Evolutionary conservation across 2,113 vertebrate genomes (phyloP).

Genomic region (Channa maculata): DNA sequence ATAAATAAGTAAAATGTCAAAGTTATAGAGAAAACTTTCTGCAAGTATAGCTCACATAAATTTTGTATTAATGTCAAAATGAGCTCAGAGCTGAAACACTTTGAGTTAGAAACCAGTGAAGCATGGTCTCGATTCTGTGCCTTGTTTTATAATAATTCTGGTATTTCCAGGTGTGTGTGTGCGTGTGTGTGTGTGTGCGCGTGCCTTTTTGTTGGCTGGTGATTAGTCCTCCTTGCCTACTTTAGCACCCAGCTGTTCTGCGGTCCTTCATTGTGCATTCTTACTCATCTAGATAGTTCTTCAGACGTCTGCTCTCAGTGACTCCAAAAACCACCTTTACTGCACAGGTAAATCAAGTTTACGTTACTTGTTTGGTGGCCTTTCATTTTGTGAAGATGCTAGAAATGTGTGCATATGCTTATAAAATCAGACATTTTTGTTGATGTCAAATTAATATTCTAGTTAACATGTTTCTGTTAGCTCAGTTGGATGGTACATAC

Average conservation of each 20-base stretch:
- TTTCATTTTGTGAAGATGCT: background rate
- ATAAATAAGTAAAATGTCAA: constrained; percentile 3
- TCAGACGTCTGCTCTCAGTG: constrained; percentile 55
- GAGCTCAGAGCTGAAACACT: background rate
- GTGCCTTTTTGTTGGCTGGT: constrained; percentile 30
- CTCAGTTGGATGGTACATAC: background rate
- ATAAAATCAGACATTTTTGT: background rate
- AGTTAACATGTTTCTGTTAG: background rate
- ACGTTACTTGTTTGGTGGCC: background rate
- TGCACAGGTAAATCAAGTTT: background rate
- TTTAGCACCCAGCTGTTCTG: constrained; percentile 49
- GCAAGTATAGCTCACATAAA: background rate
- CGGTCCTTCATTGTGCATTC: constrained; percentile 46
- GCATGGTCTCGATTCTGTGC: constrained; percentile 10
- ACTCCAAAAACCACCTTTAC: constrained; percentile 28
- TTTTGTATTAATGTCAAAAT: constrained; percentile 32
- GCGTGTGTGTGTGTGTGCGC: constrained; percentile 7
- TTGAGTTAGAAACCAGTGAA: constrained; percentile 25
- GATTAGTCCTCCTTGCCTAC: constrained; percentile 54
- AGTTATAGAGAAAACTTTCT: background rate
- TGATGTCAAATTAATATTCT: background rate
- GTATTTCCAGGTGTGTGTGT: constrained; percentile 28
- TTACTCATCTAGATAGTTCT: constrained; percentile 48
- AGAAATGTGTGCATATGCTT: background rate
- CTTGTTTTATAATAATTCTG: constrained; percentile 18